phyloP scores from a whole-genome alignment of 2,888 invertebrate species.

The Notocelia uddmanniana region DNA sequence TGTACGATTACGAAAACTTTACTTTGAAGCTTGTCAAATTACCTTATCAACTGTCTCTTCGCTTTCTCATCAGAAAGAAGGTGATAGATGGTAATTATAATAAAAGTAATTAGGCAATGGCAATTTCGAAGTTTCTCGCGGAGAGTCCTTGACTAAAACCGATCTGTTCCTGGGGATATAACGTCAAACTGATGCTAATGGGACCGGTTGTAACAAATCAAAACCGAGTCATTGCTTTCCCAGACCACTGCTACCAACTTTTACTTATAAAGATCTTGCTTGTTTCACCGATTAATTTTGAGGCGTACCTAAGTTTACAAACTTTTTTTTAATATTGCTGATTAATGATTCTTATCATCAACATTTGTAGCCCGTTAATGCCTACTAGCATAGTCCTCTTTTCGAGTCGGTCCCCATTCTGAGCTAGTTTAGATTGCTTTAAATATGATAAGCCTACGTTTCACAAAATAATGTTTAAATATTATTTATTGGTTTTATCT shows the following conservation, averaged over 20 bases:
- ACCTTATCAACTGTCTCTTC: background rate
- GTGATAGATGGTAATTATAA: conserved; percentile 9
- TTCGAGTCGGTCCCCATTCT: no score
- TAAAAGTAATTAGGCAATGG: conserved; percentile 32
- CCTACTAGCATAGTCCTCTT: no score
- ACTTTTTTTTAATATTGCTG: no score
- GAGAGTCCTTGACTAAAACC: conserved; percentile 34
- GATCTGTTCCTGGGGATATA: conserved; percentile 51
- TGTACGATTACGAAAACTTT: background rate
- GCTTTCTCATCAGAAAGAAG: conserved; percentile 2
- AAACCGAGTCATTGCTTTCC: background rate
- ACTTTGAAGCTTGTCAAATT: background rate
- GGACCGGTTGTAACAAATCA: conserved; percentile 48
- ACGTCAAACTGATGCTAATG: conserved; percentile 71
- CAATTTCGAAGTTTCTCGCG: conserved; percentile 39
- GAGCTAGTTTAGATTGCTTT: no score
- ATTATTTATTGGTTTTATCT: no score
- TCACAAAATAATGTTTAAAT: no score
- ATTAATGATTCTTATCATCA: no score
- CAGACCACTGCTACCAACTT: background rate
- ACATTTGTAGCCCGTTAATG: no score
- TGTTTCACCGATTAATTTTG: background rate
- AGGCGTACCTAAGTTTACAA: no score
- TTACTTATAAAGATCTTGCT: background rate
- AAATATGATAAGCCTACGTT: no score